phyloP scores from a whole-genome alignment of 1,140 invertebrate genomes.

The Diprion similis region DNA sequence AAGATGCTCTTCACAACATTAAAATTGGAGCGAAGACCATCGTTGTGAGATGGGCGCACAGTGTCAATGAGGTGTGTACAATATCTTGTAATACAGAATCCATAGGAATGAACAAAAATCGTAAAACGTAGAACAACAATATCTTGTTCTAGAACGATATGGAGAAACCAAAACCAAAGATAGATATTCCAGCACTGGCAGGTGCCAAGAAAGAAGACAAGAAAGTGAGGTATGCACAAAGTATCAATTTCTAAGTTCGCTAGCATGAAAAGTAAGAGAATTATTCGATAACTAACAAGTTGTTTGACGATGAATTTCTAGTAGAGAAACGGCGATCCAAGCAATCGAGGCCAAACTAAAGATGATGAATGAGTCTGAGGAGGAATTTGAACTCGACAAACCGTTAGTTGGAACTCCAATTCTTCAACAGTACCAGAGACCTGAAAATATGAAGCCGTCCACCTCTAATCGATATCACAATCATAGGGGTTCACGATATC shows the following conservation, averaged over 20 bases:
- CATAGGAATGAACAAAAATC: slow-evolving; percentile 13
- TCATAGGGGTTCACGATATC: slow-evolving; percentile 44
- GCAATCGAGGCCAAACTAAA: slow-evolving; percentile 89
- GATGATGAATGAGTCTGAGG: slow-evolving; percentile 72
- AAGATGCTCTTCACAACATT: slow-evolving; percentile 77
- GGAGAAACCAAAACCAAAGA: slow-evolving; percentile 75
- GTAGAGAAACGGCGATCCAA: slow-evolving; percentile 80
- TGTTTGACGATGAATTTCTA: slow-evolving; percentile 46
- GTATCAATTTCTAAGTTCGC: slow-evolving; percentile 11
- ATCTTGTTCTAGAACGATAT: slow-evolving; percentile 69
- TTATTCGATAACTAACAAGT: slow-evolving; percentile 20
- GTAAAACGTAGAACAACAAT: slow-evolving; percentile 13
- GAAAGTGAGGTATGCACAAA: slow-evolving; percentile 62
- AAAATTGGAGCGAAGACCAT: slow-evolving; percentile 77
- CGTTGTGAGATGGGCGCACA: slow-evolving; percentile 83
- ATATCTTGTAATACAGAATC: slow-evolving; percentile 2
- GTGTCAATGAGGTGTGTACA: slow-evolving; percentile 69
- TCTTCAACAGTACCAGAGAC: slow-evolving; percentile 69
- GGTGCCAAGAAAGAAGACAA: slow-evolving; percentile 72
- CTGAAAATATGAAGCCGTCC: slow-evolving; percentile 56
- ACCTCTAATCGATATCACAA: slow-evolving; percentile 47
- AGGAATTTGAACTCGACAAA: slow-evolving; percentile 78
- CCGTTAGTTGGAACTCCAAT: slow-evolving; percentile 70
- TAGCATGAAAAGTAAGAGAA: background rate
- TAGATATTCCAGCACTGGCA: slow-evolving; percentile 77